Conservation (phyloP, 2,888 invertebrate genomes). For the Troilus luridus region DNA sequence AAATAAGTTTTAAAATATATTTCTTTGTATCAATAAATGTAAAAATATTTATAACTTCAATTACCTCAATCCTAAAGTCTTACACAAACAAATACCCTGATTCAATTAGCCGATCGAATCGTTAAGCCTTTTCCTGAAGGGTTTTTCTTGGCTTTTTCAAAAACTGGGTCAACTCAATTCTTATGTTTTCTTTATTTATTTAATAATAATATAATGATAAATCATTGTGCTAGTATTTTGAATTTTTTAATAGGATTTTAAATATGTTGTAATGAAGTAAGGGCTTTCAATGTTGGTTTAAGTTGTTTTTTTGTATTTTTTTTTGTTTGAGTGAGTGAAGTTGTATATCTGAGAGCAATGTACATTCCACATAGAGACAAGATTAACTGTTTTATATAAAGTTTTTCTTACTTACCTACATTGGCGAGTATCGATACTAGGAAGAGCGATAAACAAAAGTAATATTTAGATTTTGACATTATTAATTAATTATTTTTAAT, state of each 20-base stretch:
- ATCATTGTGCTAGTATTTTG: background rate
- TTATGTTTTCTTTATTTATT: background rate
- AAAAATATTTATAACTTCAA: too few relatives aligned
- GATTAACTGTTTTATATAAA: background rate
- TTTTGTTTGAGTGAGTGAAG: background rate
- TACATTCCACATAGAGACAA: background rate
- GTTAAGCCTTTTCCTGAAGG: background rate
- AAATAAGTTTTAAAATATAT: too few relatives aligned
- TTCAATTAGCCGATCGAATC: slow-evolving; percentile 1
- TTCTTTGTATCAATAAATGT: too few relatives aligned
- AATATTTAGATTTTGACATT: slow-evolving; percentile 52
- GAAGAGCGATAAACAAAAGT: slow-evolving; percentile 44
- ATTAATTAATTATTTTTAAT: background rate
- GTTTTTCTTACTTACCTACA: slow-evolving; percentile 40
- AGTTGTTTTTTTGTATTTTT: background rate
- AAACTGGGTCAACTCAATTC: background rate
- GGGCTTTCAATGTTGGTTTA: background rate
- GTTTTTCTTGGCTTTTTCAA: slow-evolving; percentile 13
- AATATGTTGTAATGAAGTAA: background rate
- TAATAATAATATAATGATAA: background rate
- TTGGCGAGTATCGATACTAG: slow-evolving; percentile 39
- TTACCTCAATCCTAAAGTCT: background rate
- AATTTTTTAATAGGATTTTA: background rate
- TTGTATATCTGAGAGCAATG: background rate
- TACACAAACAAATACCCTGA: background rate